Evolutionary conservation across 2,888 invertebrate genomes (phyloP), one percentile per base, ranked within the genome.

Genomic region (Oligia latruncula): DNA sequence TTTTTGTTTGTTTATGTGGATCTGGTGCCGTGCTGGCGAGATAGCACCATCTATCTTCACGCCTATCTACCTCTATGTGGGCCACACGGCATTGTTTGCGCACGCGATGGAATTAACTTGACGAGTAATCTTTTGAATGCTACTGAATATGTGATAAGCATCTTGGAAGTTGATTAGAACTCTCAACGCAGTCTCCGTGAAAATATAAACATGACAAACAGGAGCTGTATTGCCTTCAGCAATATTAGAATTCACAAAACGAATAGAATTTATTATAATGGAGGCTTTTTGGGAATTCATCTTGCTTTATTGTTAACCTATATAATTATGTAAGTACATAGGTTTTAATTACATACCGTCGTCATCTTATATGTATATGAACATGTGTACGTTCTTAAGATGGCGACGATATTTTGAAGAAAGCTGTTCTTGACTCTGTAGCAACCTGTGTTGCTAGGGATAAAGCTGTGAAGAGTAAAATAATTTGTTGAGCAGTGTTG

Each of bases 31-130:
- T 83, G 78, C 76, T 85, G 87, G 84, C 87, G 90, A 92, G 92
- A 92, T 91, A 88, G 87, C 87, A 91, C 89, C 89, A 89, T 86
- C 80, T 89, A 90, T 92, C 89, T 89, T 86, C 78, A 84, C 86
- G 87, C 84, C 89, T 93, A 92, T 92, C 91, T 91, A 80, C 81
- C 84, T 89, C 81, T 89, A 92, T 92, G 89, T 92, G 90, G 92
- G 90, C 87, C 92, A 93, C 90, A 88, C 91, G 90, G 90, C 89
- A 89, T 84, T 91, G 92, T 92, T 92, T 92, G 90, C 88, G 87
- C 92, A 92, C 92, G 92, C 93, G 90, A 92, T 90, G 88, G 88
- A 81, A 87, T 90, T 88, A 89, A 88, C 87, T 81, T 87, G 82
- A 88, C 85, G 83, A 84, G 87, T 91, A 85, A 90, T 91, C 83